Conservation (phyloP, 1,140 invertebrate species). For the Lordiphosa collinella region DNA sequence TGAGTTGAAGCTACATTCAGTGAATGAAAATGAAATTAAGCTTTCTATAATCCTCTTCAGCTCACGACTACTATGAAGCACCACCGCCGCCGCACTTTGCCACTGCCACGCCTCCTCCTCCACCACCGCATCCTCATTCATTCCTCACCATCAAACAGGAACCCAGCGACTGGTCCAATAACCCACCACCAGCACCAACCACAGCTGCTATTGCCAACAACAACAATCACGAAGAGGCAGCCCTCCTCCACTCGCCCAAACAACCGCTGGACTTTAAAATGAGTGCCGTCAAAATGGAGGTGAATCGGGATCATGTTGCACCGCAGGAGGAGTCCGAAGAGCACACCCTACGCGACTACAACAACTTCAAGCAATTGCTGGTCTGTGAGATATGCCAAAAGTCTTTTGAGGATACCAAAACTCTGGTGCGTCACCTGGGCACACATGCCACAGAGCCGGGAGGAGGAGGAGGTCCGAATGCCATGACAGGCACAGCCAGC, state of each 20-base stretch:
- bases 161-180: constrained; percentile 81
- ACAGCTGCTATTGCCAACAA: constrained; percentile 35
- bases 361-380: constrained; percentile 82
- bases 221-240: constrained; percentile 41
- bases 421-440: constrained; percentile 90
- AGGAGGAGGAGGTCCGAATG: constrained; percentile 7
- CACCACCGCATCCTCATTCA: constrained; percentile 67
- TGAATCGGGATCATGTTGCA: constrained; percentile 30
- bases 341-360: constrained; percentile 63
- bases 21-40: background rate
- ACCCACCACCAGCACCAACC: constrained; percentile 27
- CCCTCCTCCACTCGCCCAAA: constrained; percentile 49
- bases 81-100: constrained; percentile 43
- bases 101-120: constrained; percentile 15
- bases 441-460: constrained; percentile 82
- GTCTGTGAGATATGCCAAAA: constrained; percentile 91
- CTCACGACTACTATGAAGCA: constrained; percentile 61
- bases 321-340: constrained; percentile 53
- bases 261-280: constrained; percentile 73
- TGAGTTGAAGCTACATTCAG: constrained; percentile 3
- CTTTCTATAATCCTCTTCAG: background rate
- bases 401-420: constrained; percentile 89
- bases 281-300: constrained; percentile 61
- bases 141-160: constrained; percentile 82
- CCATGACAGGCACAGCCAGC: constrained; percentile 21